Evolutionary conservation across 2,888 invertebrate genomes (phyloP).

Genomic region (Andrena hattorfiana): DNA sequence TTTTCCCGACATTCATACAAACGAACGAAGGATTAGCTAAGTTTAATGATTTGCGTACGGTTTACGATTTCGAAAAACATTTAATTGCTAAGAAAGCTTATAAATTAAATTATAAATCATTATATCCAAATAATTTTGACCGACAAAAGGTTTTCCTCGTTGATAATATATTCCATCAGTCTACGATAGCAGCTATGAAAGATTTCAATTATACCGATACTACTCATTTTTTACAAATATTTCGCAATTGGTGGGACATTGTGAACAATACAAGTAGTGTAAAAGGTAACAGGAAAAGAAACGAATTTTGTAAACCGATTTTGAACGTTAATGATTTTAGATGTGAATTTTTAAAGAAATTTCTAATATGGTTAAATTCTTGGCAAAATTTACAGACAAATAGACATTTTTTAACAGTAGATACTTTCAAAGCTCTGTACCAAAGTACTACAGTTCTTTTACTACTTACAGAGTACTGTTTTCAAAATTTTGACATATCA

Average conservation of each 20-base stretch:
- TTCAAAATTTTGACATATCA: not conserved
- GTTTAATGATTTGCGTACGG: not conserved
- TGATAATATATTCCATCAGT: slow-evolving; percentile 6
- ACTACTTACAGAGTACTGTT: slow-evolving; percentile 14
- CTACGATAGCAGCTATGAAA: slow-evolving; percentile 13
- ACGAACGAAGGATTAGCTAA: no score
- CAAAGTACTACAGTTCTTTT: slow-evolving; percentile 24
- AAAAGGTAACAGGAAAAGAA: slow-evolving; percentile 15
- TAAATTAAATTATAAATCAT: slow-evolving; percentile 12
- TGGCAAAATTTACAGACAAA: no score
- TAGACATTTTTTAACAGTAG: no score
- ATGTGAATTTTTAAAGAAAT: slow-evolving; percentile 18
- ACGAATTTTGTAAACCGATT: slow-evolving; percentile 10
- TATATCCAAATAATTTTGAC: not conserved
- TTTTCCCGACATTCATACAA: not conserved
- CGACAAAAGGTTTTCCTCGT: slow-evolving; percentile 5
- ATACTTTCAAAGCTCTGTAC: slow-evolving; percentile 8
- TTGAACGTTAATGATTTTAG: slow-evolving; percentile 15
- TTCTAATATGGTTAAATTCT: no score
- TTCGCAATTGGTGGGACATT: not conserved
- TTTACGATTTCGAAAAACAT: not conserved
- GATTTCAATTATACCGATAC: not conserved
- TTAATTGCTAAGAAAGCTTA: slow-evolving; percentile 6
- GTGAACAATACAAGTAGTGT: slow-evolving; percentile 1
- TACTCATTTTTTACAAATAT: not conserved